Percentiles rank a stretch among this genome's conserved stretches.
Evolutionary conservation across 2,797 vertebrate genomes (phyloP).

Genomic region (Onychomys arenicola): DNA sequence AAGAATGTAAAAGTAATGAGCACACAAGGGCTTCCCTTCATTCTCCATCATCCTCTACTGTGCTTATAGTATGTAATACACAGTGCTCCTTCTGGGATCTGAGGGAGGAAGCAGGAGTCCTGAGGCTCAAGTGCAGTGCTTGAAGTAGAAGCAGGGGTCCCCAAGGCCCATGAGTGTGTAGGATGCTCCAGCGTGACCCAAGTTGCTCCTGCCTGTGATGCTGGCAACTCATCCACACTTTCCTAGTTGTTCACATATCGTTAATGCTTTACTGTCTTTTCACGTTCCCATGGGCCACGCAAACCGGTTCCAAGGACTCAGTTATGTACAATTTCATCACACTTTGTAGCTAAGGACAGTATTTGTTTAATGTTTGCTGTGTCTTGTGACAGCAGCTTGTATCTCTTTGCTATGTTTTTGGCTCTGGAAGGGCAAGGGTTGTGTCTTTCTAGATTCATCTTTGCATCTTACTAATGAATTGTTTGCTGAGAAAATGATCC

Average conservation of each 20-base stretch:
- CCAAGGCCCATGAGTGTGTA: fast-evolving
- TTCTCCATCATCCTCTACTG: fast-evolving
- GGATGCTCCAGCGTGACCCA: fast-evolving
- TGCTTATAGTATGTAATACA: no score
- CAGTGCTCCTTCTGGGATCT: fast-evolving
- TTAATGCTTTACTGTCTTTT: not conserved
- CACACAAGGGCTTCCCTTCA: not conserved
- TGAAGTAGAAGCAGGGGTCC: not conserved
- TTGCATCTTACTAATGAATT: not conserved
- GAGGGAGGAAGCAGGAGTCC: not conserved
- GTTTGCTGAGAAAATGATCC: not conserved
- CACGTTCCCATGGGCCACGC: not conserved
- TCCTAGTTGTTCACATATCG: no score
- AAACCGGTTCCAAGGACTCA: not conserved
- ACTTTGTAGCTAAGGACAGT: not conserved
- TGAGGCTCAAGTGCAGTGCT: no score
- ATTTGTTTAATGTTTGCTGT: not conserved
- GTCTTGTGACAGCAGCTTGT: not conserved
- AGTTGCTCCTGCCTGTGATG: no score
- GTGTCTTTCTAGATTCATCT: no score
- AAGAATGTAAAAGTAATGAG: not conserved
- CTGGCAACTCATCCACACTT: fast-evolving
- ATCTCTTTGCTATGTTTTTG: not conserved
- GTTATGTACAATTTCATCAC: no score
- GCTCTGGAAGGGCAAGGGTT: not conserved